phyloP scores from a whole-genome alignment of 2,113 vertebrate species.

The Neogobius melanostomus region DNA sequence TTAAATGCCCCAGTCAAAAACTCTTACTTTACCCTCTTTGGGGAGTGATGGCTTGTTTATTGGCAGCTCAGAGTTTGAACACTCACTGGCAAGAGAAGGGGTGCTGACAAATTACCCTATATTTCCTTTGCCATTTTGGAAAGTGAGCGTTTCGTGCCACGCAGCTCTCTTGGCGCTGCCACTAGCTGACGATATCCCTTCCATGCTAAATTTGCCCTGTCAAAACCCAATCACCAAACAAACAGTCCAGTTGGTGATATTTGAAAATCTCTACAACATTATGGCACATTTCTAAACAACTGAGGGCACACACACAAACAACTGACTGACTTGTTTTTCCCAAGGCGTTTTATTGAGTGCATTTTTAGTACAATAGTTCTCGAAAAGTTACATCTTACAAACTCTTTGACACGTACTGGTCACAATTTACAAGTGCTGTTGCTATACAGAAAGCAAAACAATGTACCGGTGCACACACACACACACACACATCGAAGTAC shows the following conservation, averaged over 20 bases:
- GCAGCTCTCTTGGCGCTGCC: slow-evolving; percentile 41
- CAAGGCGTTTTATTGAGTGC: slow-evolving; percentile 82
- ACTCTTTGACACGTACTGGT: slow-evolving; percentile 79
- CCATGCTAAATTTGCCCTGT: slow-evolving; percentile 34
- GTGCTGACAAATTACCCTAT: slow-evolving; percentile 46
- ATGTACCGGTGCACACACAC: slow-evolving; percentile 52
- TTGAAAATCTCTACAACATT: too few species aligned
- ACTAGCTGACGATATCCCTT: slow-evolving; percentile 50
- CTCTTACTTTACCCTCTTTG: slow-evolving; percentile 34
- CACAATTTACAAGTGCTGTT: slow-evolving; percentile 80
- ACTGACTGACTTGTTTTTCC: slow-evolving; percentile 67
- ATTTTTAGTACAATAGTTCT: slow-evolving; percentile 83
- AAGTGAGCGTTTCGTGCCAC: slow-evolving; percentile 41
- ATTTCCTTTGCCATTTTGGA: slow-evolving; percentile 45
- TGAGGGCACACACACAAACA: too few species aligned
- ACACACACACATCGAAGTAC: slow-evolving; percentile 44
- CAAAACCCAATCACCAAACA: slow-evolving; percentile 45
- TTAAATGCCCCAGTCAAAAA: slow-evolving; percentile 40
- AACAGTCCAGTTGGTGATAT: slow-evolving; percentile 15
- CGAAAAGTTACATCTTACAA: slow-evolving; percentile 84
- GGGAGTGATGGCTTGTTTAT: slow-evolving; percentile 60
- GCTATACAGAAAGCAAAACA: slow-evolving; percentile 73
- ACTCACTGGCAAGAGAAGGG: slow-evolving; percentile 38
- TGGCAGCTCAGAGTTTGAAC: slow-evolving; percentile 59
- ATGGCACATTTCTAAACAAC: too few species aligned